Evolutionary conservation across 2,797 vertebrate species (phyloP), one percentile per base, ranked within the genome.

Genomic region (Delichon dasypus): DNA sequence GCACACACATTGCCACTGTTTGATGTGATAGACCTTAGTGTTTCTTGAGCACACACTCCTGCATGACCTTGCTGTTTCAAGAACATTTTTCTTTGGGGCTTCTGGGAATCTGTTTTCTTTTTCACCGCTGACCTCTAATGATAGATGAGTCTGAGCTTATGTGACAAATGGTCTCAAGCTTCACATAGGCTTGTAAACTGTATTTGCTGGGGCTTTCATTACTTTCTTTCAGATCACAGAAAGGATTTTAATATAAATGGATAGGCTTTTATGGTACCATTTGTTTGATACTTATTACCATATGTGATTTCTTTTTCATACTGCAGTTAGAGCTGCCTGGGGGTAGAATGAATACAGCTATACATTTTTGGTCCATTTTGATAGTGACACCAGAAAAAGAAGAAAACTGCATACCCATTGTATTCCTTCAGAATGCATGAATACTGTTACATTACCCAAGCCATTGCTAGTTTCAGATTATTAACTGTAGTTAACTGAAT

Each of bases 31-130:
- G 81, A 90, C 57, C 60, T 90, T n/a, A 16, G 68, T 51, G 68
- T 61, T 91, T 87, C 88, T 53, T 48, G 5, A 79, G 53, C 27
- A 71, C 60, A 58, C 60, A 13, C 13, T 32, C 48, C 81, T 87
- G 57, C 8, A 2, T 95, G 92, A 95, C 94, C 92, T 93, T 95
- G 84, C 65, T 95, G 57, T 87, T 90, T 93, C 89, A 92, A 88
- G 79, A 91, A 91, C 89, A 61, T 88, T 96, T 95, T 80, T 93
- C 82, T 91, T 30, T 81, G 26, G 48, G 76, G 66, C 71, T 93
- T 94, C 62, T 93, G 92, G 90, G 88, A 93, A 80, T 93, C 66
- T 95, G 55, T 92, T 96, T 90, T 91, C 53, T 84, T 93, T 89
- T 95, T 89, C 75, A 66, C 36, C 72, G 87, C 82, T 93, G 92